phyloP scores from a whole-genome alignment of 2,113 vertebrate species.

The Cavia porcellus region DNA sequence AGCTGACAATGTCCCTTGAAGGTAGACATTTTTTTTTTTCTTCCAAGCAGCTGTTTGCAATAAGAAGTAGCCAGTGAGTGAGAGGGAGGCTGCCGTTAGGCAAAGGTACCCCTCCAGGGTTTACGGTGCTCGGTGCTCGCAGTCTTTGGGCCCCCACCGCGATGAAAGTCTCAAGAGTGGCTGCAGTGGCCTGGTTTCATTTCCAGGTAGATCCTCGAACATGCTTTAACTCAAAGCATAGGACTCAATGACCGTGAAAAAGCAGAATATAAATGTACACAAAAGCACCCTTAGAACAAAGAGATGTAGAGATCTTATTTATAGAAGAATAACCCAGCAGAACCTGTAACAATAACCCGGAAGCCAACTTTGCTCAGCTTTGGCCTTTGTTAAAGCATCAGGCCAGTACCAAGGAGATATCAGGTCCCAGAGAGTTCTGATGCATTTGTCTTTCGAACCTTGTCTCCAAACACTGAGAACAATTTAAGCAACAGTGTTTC shows the following conservation, averaged over 20 bases:
- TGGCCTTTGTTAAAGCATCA: slow-evolving; percentile 52
- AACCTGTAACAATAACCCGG: slow-evolving; percentile 76
- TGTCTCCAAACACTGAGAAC: slow-evolving; percentile 36
- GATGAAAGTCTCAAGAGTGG: slow-evolving; percentile 81
- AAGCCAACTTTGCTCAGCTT: slow-evolving; percentile 74
- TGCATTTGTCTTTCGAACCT: slow-evolving; percentile 49
- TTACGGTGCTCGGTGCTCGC: slow-evolving; percentile 78
- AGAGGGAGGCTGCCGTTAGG: slow-evolving; percentile 87
- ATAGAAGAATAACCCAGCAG: slow-evolving; percentile 65
- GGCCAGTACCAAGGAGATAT: background rate
- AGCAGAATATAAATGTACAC: slow-evolving; percentile 73
- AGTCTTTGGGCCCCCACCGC: slow-evolving; percentile 35
- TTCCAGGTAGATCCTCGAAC: slow-evolving; percentile 82
- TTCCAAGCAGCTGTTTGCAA: slow-evolving; percentile 92
- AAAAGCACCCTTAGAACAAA: slow-evolving; percentile 51
- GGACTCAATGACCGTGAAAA: slow-evolving; percentile 77
- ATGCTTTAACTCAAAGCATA: slow-evolving; percentile 80
- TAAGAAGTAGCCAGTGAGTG: slow-evolving; percentile 90
- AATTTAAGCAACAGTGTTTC: no score
- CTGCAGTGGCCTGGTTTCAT: slow-evolving; percentile 86
- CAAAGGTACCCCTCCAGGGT: slow-evolving; percentile 87
- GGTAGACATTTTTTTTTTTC: slow-evolving; percentile 88
- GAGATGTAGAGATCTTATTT: slow-evolving; percentile 70
- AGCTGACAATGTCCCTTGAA: slow-evolving; percentile 89
- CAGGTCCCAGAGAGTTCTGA: slow-evolving; percentile 58